Evolutionary conservation across 2,797 vertebrate species (phyloP).

Genomic region (Brachyrhaphis roseni): DNA sequence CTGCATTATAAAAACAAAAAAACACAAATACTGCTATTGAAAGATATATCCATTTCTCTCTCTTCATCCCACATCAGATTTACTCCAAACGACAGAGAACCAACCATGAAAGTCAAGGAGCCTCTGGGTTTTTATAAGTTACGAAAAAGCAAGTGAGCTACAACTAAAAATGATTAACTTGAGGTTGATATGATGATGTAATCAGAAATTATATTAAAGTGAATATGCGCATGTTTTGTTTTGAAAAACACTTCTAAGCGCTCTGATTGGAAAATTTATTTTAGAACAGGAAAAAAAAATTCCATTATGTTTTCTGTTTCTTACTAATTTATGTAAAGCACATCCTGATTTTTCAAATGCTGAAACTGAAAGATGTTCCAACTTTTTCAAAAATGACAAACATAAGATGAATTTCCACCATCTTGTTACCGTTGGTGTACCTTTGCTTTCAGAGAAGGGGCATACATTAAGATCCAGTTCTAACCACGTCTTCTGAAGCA

Average conservation of each 20-base stretch:
- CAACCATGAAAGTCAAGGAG: neutral
- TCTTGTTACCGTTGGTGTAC: neutral
- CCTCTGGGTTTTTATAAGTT: neutral
- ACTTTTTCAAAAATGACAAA: neutral
- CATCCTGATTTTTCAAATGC: neutral
- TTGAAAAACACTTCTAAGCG: too few species aligned
- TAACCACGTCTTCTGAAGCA: neutral
- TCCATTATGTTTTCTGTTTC: neutral
- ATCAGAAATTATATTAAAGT: neutral
- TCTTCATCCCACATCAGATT: too few species aligned
- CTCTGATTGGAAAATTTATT: too few species aligned
- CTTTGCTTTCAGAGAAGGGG: neutral
- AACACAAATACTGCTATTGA: too few species aligned
- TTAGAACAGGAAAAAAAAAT: too few species aligned
- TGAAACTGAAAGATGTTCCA: neutral
- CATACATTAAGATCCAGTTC: neutral
- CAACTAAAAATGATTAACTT: neutral
- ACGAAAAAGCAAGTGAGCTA: neutral
- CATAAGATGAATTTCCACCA: neutral
- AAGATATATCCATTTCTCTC: too few species aligned
- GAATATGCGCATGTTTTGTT: too few species aligned
- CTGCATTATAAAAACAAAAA: too few species aligned
- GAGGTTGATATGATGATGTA: neutral
- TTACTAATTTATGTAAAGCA: too few species aligned
- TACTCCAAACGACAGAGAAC: too few species aligned